A percentile compares a stretch with the other conserved stretches of the same genome.
phyloP scores from a whole-genome alignment of 2,888 invertebrate genomes.

The Alviniconcha strummeri region DNA sequence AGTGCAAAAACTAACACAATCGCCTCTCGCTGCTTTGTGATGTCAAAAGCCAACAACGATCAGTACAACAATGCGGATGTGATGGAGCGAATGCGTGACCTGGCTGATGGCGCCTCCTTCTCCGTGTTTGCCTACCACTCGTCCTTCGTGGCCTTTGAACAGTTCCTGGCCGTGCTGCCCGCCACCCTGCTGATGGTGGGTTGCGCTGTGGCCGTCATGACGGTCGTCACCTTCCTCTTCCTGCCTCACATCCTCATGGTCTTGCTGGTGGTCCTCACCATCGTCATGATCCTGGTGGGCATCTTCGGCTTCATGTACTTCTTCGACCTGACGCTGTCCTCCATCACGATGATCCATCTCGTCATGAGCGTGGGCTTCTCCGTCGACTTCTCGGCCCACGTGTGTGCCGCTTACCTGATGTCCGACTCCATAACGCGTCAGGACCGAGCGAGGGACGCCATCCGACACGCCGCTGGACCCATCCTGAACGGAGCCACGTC shows the following conservation, averaged over 20 bases:
- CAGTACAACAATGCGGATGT: slow-evolving; percentile 75
- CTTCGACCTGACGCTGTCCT: slow-evolving; percentile 59
- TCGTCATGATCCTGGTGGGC: slow-evolving; percentile 62
- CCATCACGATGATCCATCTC: slow-evolving; percentile 66
- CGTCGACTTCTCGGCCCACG: slow-evolving; percentile 61
- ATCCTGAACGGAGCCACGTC: slow-evolving; percentile 37
- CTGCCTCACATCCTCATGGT: slow-evolving; percentile 63
- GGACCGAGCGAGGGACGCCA: slow-evolving; percentile 42
- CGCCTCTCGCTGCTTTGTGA: slow-evolving; percentile 78
- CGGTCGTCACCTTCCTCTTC: slow-evolving; percentile 60
- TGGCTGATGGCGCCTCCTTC: slow-evolving; percentile 50
- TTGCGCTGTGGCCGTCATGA: slow-evolving; percentile 58
- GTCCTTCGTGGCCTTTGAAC: slow-evolving; percentile 63
- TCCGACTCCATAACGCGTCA: slow-evolving; percentile 38
- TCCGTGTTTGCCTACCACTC: slow-evolving; percentile 53
- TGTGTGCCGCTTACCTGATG: slow-evolving; percentile 55
- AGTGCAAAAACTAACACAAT: slow-evolving; percentile 80
- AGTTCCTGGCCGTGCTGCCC: slow-evolving; percentile 59
- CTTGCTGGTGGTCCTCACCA: slow-evolving; percentile 53
- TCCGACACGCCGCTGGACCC: slow-evolving; percentile 50
- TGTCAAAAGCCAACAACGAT: slow-evolving; percentile 85
- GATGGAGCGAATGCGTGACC: slow-evolving; percentile 56
- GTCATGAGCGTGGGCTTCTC: slow-evolving; percentile 68
- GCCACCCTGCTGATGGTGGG: slow-evolving; percentile 62
- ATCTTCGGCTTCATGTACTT: slow-evolving; percentile 62